phyloP scores from a whole-genome alignment of 2,888 invertebrate genomes.

The Dichetophora obliterata region DNA sequence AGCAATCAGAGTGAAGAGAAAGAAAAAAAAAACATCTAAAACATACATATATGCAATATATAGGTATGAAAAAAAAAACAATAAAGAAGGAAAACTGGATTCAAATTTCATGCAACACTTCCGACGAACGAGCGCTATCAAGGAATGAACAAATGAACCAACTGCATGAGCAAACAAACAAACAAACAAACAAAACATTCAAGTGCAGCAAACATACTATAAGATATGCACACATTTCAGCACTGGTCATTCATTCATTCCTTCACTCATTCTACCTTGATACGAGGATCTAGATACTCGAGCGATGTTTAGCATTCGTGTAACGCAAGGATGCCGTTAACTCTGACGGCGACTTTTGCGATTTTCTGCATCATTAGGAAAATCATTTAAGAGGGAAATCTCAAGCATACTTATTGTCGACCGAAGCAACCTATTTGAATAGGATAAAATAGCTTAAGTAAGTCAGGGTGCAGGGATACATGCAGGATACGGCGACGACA shows the following conservation, averaged over 20 bases:
- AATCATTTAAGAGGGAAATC: conserved; percentile 30
- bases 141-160: not conserved
- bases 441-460: not conserved
- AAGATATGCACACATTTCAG: not conserved
- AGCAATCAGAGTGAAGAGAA: not conserved
- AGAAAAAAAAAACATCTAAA: not conserved
- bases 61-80: conserved; percentile 14
- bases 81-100: conserved; percentile 18
- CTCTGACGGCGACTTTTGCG: not conserved
- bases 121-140: not conserved
- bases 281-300: not conserved
- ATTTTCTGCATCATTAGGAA: conserved; percentile 37
- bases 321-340: not conserved
- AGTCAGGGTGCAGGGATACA: not conserved
- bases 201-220: conserved; percentile 9
- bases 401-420: not conserved
- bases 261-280: not conserved
- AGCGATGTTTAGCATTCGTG: no score
- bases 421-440: not conserved
- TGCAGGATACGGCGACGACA: not conserved
- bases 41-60: not conserved
- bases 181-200: conserved; percentile 7
- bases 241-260: not conserved
- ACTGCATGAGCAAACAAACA: not conserved
- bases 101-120: conserved; percentile 27